Base-by-base conservation (phyloP, 2,113 vertebrate species). In the Forbesichthys papilliferus region DNA sequence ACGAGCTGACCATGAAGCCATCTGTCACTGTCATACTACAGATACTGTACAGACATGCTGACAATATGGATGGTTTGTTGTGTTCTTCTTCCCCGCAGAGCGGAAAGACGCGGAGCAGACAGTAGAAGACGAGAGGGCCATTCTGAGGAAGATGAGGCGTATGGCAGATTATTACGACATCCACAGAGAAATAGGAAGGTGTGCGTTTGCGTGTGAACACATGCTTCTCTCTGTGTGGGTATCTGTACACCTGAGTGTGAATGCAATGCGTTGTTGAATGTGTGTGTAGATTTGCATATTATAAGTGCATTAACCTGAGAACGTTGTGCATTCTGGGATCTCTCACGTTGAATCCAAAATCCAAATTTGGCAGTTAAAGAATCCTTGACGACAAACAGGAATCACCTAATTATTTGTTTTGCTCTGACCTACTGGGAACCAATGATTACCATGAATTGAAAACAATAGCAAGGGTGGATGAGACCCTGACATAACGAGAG, bases 131-230 rank as follows among this genome's bases (percentile, higher is more conserved):
- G 86, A 93, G 74, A 94, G 94, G 0, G 83, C 81, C 60, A 94
- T 97, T 69, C 92, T 93, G 2, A 90, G 94, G 75, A 94, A 94
- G 82, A 95, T 95, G 66, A 93, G 92, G 47, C 92, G 90, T 36
- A 78, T 98, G 78, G 93, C 94, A 0, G 96, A 99, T 86, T 97
- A 95, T 77, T 98, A 96, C 0, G 94, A 96, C 5, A 89, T 95
- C 75, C 95, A 97, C 0, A 96, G 97, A 80, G 96, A 98, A 88
- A 96, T 99, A 0, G 95, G 95, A 76, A 94, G 97, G 96, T 97
- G 80, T n/a, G 71, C 62, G 1, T 20, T 9, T 61, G 33, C 3
- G 11, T 46, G 82, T 51, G 72, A 36, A 68, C 42, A 3, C n/a
- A 6, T 61, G 61, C 5, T 20, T 20, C 36, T 11, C 53, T 47